A percentile compares a stretch with the other conserved stretches of the same genome.
phyloP scores from a whole-genome alignment of 2,113 vertebrate species.

The Eudorcas thomsonii region DNA sequence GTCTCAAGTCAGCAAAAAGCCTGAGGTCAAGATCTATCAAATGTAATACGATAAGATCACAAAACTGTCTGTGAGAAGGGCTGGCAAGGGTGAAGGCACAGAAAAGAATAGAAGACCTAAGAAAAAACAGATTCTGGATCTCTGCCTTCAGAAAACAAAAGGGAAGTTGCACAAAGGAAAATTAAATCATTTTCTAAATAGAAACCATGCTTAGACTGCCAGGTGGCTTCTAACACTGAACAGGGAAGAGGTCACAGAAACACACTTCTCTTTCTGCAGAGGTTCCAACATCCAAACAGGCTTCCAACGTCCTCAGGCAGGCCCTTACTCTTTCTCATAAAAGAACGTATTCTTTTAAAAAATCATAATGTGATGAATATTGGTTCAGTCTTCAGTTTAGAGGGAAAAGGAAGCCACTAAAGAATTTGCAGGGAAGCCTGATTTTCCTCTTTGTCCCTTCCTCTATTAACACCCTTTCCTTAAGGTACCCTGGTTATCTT shows the following conservation, averaged over 20 bases:
- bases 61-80: background rate
- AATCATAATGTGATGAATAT: background rate
- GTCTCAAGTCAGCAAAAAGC: background rate
- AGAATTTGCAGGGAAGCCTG: background rate
- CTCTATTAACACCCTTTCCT: background rate
- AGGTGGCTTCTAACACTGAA: background rate
- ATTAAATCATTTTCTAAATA: background rate
- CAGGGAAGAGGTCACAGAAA: background rate
- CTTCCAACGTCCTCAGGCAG: background rate
- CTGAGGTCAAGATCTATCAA: background rate
- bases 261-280: background rate
- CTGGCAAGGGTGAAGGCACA: background rate
- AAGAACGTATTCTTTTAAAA: background rate
- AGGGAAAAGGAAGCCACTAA: background rate
- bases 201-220: background rate
- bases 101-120: background rate
- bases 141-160: background rate
- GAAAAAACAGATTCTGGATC: background rate
- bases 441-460: background rate
- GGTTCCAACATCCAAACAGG: background rate
- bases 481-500: background rate
- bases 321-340: background rate
- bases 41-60: background rate
- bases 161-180: background rate
- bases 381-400: background rate